Conservation (phyloP, 2,888 invertebrate species). For the Tachystola acroxantha region DNA sequence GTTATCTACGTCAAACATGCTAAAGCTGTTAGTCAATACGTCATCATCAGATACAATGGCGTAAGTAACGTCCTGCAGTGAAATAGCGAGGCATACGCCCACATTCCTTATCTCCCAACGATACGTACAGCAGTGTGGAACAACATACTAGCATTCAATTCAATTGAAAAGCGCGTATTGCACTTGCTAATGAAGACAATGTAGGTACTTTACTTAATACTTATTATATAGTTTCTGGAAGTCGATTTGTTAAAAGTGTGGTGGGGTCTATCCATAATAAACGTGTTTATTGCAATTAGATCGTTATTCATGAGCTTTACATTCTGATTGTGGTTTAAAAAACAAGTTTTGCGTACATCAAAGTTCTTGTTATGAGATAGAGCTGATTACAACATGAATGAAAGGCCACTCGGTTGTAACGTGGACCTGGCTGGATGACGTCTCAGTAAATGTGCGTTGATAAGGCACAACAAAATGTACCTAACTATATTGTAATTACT, state of each 20-base stretch:
- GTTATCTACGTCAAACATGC: slow-evolving; percentile 11
- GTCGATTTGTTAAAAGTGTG: too few species aligned
- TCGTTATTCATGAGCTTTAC: slow-evolving; percentile 1
- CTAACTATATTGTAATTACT: too few species aligned
- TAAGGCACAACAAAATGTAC: too few species aligned
- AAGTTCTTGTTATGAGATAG: slow-evolving; percentile 8
- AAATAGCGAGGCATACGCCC: slow-evolving; percentile 15
- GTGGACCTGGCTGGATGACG: slow-evolving; percentile 2
- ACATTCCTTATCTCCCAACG: slow-evolving; percentile 23
- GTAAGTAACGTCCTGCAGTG: slow-evolving; percentile 18
- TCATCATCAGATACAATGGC: slow-evolving; percentile 23
- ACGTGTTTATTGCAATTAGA: too few species aligned
- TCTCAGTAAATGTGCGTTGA: slow-evolving; percentile 3
- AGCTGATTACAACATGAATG: slow-evolving; percentile 8
- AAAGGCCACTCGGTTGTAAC: slow-evolving; percentile 8
- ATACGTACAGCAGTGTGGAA: slow-evolving; percentile 8
- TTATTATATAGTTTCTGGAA: too few species aligned
- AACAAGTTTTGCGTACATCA: slow-evolving; percentile 8
- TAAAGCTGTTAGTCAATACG: slow-evolving; percentile 18
- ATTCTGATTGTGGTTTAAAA: slow-evolving; percentile 3
- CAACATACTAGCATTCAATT: slow-evolving; percentile 8
- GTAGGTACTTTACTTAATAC: too few species aligned
- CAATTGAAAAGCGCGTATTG: slow-evolving; percentile 25
- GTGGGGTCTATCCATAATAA: too few species aligned
- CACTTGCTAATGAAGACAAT: too few species aligned